Evolutionary conservation across 1,140 invertebrate genomes (phyloP).

Genomic region (Globodera ellingtonae): DNA sequence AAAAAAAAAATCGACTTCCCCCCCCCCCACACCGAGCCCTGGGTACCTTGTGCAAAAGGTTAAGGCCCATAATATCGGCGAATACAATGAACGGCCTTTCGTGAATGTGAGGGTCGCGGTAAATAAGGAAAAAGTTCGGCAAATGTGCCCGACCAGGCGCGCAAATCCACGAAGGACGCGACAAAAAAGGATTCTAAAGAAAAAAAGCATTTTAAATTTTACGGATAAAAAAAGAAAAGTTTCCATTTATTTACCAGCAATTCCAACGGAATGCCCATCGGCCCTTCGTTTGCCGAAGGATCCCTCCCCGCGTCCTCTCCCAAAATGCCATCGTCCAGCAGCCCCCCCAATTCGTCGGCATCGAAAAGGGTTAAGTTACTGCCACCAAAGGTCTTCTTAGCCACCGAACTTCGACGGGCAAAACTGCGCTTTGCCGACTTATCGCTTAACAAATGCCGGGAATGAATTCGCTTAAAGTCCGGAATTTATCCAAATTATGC

Average conservation of each 20-base stretch:
- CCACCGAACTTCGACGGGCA: constrained; percentile 16
- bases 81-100: constrained; percentile 15
- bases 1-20: too few relatives aligned
- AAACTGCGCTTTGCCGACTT: constrained; percentile 29
- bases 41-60: constrained; percentile 15
- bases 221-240: constrained; percentile 1
- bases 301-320: neutral
- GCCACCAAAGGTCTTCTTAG: constrained; percentile 13
- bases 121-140: constrained; percentile 23
- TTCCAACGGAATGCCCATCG: neutral
- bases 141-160: neutral
- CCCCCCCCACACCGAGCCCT: too few relatives aligned
- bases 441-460: constrained; percentile 8
- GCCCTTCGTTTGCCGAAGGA: neutral
- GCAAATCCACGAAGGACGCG: constrained; percentile 16
- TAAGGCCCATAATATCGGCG: constrained; percentile 25
- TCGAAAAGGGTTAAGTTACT: neutral
- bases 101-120: constrained; percentile 2
- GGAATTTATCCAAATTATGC: neutral
- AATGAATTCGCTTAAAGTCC: neutral
- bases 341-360: neutral
- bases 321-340: neutral
- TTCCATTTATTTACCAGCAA: constrained; percentile 16
- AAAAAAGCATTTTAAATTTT: neutral
- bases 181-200: constrained; percentile 3